Evolutionary conservation across 2,113 vertebrate genomes (phyloP).

Genomic region (Aramus guarauna): DNA sequence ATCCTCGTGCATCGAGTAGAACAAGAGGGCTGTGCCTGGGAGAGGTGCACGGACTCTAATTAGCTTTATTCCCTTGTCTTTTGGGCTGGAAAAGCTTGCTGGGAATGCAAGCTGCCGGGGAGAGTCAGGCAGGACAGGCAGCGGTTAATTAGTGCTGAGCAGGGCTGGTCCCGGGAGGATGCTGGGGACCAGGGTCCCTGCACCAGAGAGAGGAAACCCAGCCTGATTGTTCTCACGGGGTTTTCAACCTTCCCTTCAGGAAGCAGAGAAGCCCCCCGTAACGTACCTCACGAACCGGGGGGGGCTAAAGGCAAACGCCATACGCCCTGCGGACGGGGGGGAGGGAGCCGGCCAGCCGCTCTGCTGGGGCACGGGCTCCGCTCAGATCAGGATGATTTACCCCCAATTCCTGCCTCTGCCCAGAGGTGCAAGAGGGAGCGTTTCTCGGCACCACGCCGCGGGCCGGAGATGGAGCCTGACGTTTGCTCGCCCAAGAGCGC

Average conservation of each 20-base stretch:
- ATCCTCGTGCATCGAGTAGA: fast-evolving
- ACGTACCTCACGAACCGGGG: neutral
- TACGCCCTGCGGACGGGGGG: neutral
- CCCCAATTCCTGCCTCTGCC: neutral
- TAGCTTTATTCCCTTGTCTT: neutral
- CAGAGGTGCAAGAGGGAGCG: neutral
- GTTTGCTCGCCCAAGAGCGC: neutral
- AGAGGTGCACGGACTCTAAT: fast-evolving
- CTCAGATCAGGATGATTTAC: neutral
- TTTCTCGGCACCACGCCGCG: neutral
- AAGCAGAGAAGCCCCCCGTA: neutral
- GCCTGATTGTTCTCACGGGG: fast-evolving
- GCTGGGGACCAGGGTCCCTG: neutral
- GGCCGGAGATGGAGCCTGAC: fast-evolving
- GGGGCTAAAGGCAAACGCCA: neutral
- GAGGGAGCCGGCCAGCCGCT: neutral
- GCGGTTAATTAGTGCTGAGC: too few relatives aligned
- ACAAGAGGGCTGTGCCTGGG: neutral
- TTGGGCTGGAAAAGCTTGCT: neutral
- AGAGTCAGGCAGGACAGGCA: neutral
- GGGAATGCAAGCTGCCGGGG: neutral
- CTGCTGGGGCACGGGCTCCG: fast-evolving
- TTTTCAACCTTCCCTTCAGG: neutral
- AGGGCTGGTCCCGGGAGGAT: neutral
- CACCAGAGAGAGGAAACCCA: neutral